These are phyloP conservation scores for Dermatemys mawii DNA, from an alignment of 2,113 vertebrate species.

Conservation along the genomic window DNA sequence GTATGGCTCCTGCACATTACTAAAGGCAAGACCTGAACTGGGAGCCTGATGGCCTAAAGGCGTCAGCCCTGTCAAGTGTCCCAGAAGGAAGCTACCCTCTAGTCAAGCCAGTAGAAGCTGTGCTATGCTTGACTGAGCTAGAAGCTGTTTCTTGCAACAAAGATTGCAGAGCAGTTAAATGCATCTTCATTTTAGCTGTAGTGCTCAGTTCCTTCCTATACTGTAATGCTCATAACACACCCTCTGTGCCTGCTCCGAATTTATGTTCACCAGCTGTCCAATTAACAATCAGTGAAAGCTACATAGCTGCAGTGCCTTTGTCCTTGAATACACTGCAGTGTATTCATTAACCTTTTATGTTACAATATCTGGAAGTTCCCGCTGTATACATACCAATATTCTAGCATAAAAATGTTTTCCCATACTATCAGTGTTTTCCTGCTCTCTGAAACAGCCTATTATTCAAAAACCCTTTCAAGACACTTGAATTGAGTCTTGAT, in stretches of 20 bases:
- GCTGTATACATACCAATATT: background rate
- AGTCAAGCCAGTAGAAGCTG: background rate
- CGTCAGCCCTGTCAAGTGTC: background rate
- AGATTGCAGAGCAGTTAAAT: background rate
- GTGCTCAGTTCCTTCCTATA: background rate
- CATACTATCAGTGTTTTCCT: background rate
- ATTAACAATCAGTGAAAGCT: background rate
- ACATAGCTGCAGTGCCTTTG: background rate
- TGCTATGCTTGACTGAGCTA: background rate
- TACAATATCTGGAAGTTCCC: background rate
- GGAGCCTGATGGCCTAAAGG: background rate
- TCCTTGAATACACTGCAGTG: background rate
- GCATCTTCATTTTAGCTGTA: background rate
- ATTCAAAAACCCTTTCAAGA: background rate
- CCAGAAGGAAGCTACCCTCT: background rate
- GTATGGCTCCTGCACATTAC: background rate
- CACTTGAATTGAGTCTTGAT: background rate
- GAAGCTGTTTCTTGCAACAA: background rate
- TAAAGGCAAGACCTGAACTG: no score
- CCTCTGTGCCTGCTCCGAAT: background rate
- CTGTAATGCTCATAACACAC: background rate
- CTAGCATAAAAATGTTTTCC: background rate
- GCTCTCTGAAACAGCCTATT: background rate
- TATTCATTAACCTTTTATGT: background rate
- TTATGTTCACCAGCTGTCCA: background rate